Evolutionary conservation across 2,888 invertebrate species (phyloP).

Genomic region (Aphodius sticticus): DNA sequence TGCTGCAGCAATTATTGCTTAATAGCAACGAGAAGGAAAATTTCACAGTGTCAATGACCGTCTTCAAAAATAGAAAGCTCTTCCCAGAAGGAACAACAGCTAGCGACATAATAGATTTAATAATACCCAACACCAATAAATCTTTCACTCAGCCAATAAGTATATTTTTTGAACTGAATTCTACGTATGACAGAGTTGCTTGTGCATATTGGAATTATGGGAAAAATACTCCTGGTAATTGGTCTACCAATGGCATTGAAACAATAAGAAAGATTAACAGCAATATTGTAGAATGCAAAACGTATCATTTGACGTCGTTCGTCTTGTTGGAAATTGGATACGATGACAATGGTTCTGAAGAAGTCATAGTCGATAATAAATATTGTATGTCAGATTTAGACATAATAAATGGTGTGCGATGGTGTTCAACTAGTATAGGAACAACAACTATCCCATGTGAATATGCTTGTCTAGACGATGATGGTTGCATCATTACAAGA

Average conservation of each 20-base stretch:
- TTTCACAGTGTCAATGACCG: not conserved
- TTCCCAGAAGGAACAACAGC: constrained; percentile 13
- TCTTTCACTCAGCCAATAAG: constrained; percentile 6
- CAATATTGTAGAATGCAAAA: constrained; percentile 6
- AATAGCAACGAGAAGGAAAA: not conserved
- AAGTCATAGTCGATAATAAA: constrained; percentile 13
- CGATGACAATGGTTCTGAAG: not conserved
- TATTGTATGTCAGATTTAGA: constrained; percentile 19
- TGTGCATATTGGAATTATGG: constrained; percentile 32
- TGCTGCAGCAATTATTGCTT: not conserved
- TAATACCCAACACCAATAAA: not conserved
- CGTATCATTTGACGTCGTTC: constrained; percentile 16
- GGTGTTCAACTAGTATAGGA: constrained; percentile 11
- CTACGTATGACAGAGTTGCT: not conserved
- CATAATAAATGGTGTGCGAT: not conserved
- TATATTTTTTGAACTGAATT: not conserved
- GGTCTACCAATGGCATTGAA: constrained; percentile 29
- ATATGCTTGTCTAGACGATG: constrained; percentile 18
- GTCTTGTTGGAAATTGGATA: constrained; percentile 5
- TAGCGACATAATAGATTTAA: constrained; percentile 14
- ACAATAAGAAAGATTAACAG: not conserved
- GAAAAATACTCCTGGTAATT: constrained; percentile 24
- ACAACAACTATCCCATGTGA: constrained; percentile 11
- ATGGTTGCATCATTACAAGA: constrained; percentile 24
- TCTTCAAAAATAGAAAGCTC: constrained; percentile 5